Evolutionary conservation across 2,113 vertebrate species (phyloP).

Genomic region (Hypanus sabinus): DNA sequence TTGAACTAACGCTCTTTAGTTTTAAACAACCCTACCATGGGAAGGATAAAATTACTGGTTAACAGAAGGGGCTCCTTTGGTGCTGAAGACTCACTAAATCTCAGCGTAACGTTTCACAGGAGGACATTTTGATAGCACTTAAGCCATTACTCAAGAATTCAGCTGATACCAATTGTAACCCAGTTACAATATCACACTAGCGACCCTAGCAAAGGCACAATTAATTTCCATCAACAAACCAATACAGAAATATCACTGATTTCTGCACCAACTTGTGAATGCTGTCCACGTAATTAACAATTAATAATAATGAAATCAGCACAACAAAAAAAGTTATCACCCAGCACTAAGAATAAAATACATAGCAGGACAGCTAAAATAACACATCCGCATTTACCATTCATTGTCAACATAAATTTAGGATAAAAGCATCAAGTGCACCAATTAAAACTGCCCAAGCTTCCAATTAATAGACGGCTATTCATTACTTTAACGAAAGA

Average conservation of each 20-base stretch:
- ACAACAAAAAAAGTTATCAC: neutral
- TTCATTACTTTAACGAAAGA: neutral
- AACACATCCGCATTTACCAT: neutral
- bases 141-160: slow-evolving; percentile 2
- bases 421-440: neutral
- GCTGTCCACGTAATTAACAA: neutral
- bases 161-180: neutral
- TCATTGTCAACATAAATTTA: neutral
- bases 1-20: too few species aligned
- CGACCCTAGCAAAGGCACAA: neutral
- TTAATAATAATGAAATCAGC: neutral
- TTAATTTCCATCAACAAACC: slow-evolving; percentile 22
- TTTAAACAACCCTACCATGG: too few species aligned
- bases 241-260: neutral
- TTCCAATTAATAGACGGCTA: neutral
- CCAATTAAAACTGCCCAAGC: neutral
- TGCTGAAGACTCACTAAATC: too few species aligned
- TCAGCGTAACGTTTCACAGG: neutral
- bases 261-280: slow-evolving; percentile 13
- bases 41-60: too few species aligned
- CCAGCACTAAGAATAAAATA: neutral
- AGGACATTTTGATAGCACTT: neutral
- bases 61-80: too few species aligned
- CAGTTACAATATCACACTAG: slow-evolving; percentile 8
- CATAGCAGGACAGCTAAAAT: too few species aligned